A percentile compares a stretch with the other conserved stretches of the same genome.
phyloP scores from a whole-genome alignment of 2,888 invertebrate genomes.

The Rotaria macrura region DNA sequence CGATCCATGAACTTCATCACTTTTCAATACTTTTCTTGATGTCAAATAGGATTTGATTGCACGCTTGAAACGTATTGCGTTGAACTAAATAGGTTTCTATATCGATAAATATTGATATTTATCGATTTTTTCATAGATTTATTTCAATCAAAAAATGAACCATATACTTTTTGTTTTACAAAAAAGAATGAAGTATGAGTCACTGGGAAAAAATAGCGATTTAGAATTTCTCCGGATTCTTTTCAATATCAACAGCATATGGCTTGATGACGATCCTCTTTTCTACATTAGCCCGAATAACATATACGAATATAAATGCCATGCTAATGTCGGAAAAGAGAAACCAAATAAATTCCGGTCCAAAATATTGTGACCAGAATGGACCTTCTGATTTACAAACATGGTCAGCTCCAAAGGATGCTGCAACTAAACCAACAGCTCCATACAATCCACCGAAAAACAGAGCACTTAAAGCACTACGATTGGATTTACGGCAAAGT shows the following conservation, averaged over 20 bases:
- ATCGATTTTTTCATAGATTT: too few relatives aligned
- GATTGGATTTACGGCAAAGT: neutral
- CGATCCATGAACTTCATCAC: too few relatives aligned
- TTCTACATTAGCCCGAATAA: neutral
- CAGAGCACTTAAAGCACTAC: neutral
- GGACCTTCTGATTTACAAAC: conserved; percentile 7
- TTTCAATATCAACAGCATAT: neutral
- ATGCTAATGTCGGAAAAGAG: neutral
- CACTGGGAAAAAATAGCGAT: neutral
- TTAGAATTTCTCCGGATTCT: neutral
- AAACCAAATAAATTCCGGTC: neutral
- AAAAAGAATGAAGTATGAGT: neutral
- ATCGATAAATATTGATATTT: too few relatives aligned
- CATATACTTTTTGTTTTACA: neutral
- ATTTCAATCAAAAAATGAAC: too few relatives aligned
- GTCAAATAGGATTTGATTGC: too few relatives aligned
- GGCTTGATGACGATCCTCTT: neutral
- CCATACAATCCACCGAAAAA: neutral
- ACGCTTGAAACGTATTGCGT: too few relatives aligned
- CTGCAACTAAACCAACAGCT: neutral
- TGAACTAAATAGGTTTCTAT: too few relatives aligned
- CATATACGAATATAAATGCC: neutral
- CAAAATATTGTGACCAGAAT: conserved; percentile 9
- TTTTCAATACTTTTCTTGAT: too few relatives aligned
- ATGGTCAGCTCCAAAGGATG: neutral